Evolutionary conservation across 35 echinoderm and acorn worm genomes (phyloP).

Genomic region (Diadema setosum): DNA sequence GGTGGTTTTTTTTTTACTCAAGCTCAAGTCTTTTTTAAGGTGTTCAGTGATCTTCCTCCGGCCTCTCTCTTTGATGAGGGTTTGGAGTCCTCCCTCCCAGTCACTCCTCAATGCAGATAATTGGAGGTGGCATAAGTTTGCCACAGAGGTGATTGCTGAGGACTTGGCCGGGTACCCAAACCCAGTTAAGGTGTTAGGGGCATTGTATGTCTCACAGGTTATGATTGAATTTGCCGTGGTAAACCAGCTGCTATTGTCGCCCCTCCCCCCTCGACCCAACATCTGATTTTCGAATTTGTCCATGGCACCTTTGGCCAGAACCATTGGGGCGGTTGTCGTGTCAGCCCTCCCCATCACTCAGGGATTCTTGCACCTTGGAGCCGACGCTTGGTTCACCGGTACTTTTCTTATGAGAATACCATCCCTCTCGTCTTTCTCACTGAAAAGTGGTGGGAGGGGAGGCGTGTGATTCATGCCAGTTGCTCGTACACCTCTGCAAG

Average conservation of each 20-base stretch:
- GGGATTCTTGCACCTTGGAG: neutral
- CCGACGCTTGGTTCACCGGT: neutral
- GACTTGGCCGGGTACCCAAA: constrained; percentile 13
- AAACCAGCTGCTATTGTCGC: constrained; percentile 13
- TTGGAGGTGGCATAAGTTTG: constrained; percentile 3
- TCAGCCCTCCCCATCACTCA: constrained; percentile 8
- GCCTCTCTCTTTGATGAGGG: no score
- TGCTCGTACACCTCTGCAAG: no score
- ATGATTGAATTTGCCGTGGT: neutral
- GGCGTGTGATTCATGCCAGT: no score
- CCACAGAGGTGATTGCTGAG: neutral
- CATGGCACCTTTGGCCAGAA: neutral
- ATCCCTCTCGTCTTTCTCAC: no score
- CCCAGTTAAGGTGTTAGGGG: constrained; percentile 16
- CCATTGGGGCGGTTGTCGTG: neutral
- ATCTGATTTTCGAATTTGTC: neutral
- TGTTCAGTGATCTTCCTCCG: no score
- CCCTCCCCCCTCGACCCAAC: no score
- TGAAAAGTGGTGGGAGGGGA: no score
- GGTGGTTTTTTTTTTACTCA: no score
- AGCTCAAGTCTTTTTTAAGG: no score
- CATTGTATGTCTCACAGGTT: constrained; percentile 5
- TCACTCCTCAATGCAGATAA: neutral
- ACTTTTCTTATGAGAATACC: constrained; percentile 11
- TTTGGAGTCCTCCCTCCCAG: neutral